A percentile compares a stretch with the other conserved stretches of the same genome.
phyloP scores from a whole-genome alignment of 1,140 invertebrate species.

The Phortica variegata region DNA sequence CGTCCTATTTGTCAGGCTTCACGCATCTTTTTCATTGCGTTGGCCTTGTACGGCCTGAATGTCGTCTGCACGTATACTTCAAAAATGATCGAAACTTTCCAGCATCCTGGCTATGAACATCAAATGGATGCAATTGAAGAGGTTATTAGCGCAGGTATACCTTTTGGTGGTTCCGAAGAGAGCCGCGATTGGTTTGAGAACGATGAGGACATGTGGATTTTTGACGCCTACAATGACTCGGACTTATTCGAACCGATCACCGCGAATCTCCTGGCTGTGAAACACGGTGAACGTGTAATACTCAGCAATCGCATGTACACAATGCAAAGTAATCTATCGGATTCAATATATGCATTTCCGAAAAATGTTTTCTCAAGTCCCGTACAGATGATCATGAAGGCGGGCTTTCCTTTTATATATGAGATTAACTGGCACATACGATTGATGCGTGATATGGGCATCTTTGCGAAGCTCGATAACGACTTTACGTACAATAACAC shows the following conservation, averaged over 20 bases:
- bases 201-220: conserved; percentile 57
- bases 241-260: conserved; percentile 51
- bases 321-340: conserved; percentile 34
- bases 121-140: conserved; percentile 59
- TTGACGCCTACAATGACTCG: conserved; percentile 53
- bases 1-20: conserved; percentile 57
- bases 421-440: conserved; percentile 56
- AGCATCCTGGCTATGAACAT: conserved; percentile 57
- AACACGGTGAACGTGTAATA: conserved; percentile 48
- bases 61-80: conserved; percentile 60
- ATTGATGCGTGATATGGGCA: conserved; percentile 57
- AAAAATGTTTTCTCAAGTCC: conserved; percentile 59
- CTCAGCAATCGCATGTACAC: conserved; percentile 48
- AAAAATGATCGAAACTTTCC: conserved; percentile 60
- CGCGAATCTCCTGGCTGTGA: conserved; percentile 49
- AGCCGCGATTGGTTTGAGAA: conserved; percentile 59
- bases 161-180: conserved; percentile 59
- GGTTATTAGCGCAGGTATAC: conserved; percentile 55
- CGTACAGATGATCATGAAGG: conserved; percentile 59
- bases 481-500: conserved; percentile 50
- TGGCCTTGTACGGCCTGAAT: conserved; percentile 59
- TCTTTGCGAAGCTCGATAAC: conserved; percentile 46
- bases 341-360: conserved; percentile 54
- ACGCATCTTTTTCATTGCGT: conserved; percentile 58
- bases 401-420: conserved; percentile 59